phyloP scores from a whole-genome alignment of 2,113 vertebrate genomes.

The Cyprinodon variegatus region DNA sequence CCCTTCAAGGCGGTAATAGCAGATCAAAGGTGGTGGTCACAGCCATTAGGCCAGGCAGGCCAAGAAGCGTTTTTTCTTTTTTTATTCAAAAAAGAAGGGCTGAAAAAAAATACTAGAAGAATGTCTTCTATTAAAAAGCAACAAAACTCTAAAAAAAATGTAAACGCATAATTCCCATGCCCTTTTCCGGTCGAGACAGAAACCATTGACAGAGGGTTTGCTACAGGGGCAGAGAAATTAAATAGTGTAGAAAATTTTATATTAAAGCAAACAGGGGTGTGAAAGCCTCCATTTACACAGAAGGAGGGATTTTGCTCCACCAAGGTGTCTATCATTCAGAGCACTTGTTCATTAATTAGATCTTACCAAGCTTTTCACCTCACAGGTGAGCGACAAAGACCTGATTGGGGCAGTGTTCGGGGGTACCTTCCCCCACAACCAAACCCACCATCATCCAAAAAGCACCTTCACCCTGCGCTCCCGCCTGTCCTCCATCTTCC shows the following conservation, averaged over 20 bases:
- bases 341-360: conserved; percentile 76
- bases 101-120: conserved; percentile 71
- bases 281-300: conserved; percentile 69
- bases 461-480: conserved; percentile 66
- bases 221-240: conserved; percentile 80
- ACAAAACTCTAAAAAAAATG: conserved; percentile 66
- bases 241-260: conserved; percentile 70
- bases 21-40: conserved; percentile 86
- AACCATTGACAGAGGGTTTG: conserved; percentile 71
- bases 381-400: conserved; percentile 82
- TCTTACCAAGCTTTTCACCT: conserved; percentile 77
- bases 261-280: conserved; percentile 62
- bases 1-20: conserved; percentile 77
- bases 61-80: conserved; percentile 84
- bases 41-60: conserved; percentile 82
- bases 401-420: conserved; percentile 46
- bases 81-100: conserved; percentile 76
- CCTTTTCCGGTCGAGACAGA: conserved; percentile 75
- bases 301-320: conserved; percentile 69
- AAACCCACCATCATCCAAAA: conserved; percentile 59
- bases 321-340: conserved; percentile 63
- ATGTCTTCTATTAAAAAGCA: conserved; percentile 23
- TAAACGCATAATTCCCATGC: conserved; percentile 77
- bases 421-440: conserved; percentile 60
- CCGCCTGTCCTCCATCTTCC: conserved; percentile 31